These are phyloP conservation scores for Phylloscopus whistleri DNA, from an alignment of 2,113 vertebrate genomes.

Conservation along the genomic window DNA sequence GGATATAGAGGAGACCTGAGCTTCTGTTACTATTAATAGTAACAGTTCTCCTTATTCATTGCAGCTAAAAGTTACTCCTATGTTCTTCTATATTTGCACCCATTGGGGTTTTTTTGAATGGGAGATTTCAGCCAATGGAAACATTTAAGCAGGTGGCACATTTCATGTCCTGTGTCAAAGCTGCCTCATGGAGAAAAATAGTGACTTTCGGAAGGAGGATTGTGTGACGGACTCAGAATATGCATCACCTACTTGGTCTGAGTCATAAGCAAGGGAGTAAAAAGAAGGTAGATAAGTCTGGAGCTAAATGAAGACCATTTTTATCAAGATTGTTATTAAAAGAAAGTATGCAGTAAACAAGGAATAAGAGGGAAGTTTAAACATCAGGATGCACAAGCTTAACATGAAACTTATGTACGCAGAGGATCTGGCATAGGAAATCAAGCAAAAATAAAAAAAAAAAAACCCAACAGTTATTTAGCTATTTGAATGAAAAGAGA, in stretches of 20 bases:
- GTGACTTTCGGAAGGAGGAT: not conserved
- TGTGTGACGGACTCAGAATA: not conserved
- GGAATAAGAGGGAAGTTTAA: not conserved
- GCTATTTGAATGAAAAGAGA: not conserved
- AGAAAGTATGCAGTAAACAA: not conserved
- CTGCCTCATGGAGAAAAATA: not conserved
- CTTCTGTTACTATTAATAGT: not conserved
- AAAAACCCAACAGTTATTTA: rapidly evolving
- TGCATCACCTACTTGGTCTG: not conserved
- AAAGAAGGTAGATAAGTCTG: not conserved
- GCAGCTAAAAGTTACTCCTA: not conserved
- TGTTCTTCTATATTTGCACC: not conserved
- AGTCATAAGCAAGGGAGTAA: not conserved
- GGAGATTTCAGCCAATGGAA: not conserved
- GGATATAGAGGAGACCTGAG: not conserved
- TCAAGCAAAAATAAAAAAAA: not conserved
- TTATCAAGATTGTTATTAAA: not conserved
- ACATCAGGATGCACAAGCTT: not conserved
- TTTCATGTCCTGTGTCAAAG: not conserved
- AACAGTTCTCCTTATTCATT: not conserved
- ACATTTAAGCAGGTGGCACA: not conserved
- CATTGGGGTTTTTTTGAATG: not conserved
- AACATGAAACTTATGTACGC: not conserved
- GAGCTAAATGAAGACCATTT: not conserved
- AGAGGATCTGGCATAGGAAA: not conserved